A percentile compares a stretch with the other conserved stretches of the same genome.
phyloP scores from a whole-genome alignment of 2,888 invertebrate genomes.

The Apamea epomidion region DNA sequence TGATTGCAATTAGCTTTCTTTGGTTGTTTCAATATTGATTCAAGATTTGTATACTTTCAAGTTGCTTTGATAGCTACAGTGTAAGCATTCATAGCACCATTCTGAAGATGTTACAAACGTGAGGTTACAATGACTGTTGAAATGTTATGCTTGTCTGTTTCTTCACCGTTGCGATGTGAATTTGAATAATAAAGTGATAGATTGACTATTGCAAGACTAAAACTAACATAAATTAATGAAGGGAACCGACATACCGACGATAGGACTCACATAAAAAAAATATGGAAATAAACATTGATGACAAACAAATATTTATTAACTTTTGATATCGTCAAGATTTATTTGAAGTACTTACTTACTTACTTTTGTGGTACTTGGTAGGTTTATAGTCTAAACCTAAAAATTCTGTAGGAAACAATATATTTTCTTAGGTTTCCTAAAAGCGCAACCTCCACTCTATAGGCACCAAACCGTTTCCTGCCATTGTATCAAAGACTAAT shows the following conservation, averaged over 20 bases:
- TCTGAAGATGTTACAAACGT: conserved; percentile 56
- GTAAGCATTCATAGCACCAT: conserved; percentile 28
- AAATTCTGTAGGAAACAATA: conserved; percentile 4
- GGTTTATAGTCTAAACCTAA: too few relatives aligned
- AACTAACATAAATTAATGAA: conserved; percentile 17
- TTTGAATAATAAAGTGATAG: conserved; percentile 55
- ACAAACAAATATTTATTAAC: not conserved
- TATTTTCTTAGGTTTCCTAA: conserved; percentile 34
- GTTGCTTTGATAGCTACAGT: not conserved
- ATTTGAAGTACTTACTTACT: not conserved
- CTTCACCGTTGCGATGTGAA: conserved; percentile 46
- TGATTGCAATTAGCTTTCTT: not conserved
- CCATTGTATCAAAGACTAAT: conserved; percentile 66
- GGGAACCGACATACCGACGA: too few relatives aligned
- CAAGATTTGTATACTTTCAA: not conserved
- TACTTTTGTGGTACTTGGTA: too few relatives aligned
- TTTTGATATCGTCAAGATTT: not conserved
- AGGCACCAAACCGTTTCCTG: conserved; percentile 47
- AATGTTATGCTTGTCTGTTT: conserved; percentile 51
- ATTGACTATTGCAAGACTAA: conserved; percentile 28
- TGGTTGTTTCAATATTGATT: conserved; percentile 12
- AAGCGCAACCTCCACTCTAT: conserved; percentile 30
- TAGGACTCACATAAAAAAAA: not conserved
- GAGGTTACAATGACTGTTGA: conserved; percentile 48
- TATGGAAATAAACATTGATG: not conserved